Percentiles rank a stretch among this genome's conserved stretches.
These are phyloP conservation scores for Zaprionus lineosus DNA, from an alignment of 2,888 invertebrate genomes.

Conservation along the genomic window DNA sequence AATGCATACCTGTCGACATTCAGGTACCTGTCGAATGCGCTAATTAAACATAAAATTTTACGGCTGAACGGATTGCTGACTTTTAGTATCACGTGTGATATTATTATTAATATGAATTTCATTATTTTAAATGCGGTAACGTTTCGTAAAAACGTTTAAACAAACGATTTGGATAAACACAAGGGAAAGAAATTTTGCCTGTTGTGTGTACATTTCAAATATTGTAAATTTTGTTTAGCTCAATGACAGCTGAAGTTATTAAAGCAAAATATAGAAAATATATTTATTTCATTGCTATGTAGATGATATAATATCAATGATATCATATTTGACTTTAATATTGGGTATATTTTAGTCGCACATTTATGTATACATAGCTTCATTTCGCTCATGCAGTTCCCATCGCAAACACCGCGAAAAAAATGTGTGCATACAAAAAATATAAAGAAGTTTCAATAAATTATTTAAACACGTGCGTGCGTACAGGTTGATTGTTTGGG, in stretches of 20 bases:
- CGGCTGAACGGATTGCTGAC: constrained; percentile 3
- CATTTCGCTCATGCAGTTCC: too few species aligned
- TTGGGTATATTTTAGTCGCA: not conserved
- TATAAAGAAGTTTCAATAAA: constrained; percentile 14
- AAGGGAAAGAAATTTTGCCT: too few species aligned
- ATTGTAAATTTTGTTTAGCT: too few species aligned
- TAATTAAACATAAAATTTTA: constrained; percentile 51
- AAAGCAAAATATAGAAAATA: too few species aligned
- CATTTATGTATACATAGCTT: not conserved
- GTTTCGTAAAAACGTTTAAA: too few species aligned
- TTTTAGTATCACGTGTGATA: constrained; percentile 5
- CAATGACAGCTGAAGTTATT: too few species aligned
- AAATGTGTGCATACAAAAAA: constrained; percentile 16
- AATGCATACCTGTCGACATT: constrained; percentile 42
- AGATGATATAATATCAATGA: not conserved
- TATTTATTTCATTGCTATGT: not conserved
- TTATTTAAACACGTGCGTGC: constrained; percentile 19
- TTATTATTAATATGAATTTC: too few species aligned
- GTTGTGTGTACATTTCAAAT: too few species aligned
- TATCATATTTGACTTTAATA: not conserved
- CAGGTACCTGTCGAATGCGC: constrained; percentile 38
- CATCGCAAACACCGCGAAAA: too few species aligned
- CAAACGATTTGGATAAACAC: too few species aligned
- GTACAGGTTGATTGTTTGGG: constrained; percentile 2
- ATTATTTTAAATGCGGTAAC: too few species aligned